These are phyloP conservation scores for Arenaria interpres DNA, from an alignment of 2,113 vertebrate species.

Conservation along the genomic window DNA sequence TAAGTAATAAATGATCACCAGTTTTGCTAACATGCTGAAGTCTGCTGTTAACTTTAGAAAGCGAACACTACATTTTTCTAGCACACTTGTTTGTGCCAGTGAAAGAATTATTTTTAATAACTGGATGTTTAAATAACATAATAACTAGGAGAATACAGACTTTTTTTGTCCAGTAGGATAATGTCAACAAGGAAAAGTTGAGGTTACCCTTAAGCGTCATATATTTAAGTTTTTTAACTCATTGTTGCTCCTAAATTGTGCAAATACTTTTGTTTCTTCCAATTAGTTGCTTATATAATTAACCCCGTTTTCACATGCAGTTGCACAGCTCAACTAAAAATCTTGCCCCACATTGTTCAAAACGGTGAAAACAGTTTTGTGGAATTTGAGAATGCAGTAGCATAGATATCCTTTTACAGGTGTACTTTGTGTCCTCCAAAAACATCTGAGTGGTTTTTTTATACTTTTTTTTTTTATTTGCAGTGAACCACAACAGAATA, in stretches of 20 bases:
- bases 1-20: conserved; percentile 75
- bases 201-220: neutral
- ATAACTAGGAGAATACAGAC: neutral
- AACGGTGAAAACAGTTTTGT: neutral
- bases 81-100: neutral
- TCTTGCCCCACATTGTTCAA: neutral
- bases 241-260: neutral
- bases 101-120: neutral
- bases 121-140: neutral
- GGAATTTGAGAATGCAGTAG: neutral
- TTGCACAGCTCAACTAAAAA: neutral
- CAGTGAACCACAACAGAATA: neutral
- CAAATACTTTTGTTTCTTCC: neutral
- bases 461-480: neutral
- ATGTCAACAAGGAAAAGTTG: neutral
- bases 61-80: neutral
- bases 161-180: neutral
- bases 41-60: conserved; percentile 44
- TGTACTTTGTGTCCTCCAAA: neutral
- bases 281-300: neutral
- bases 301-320: neutral
- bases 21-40: conserved; percentile 48
- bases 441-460: neutral
- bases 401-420: neutral
- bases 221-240: neutral